Percentiles rank a stretch among this genome's conserved stretches.
Evolutionary conservation across 2,113 vertebrate species (phyloP).

Genomic region (human (Homo sapiens)): DNA sequence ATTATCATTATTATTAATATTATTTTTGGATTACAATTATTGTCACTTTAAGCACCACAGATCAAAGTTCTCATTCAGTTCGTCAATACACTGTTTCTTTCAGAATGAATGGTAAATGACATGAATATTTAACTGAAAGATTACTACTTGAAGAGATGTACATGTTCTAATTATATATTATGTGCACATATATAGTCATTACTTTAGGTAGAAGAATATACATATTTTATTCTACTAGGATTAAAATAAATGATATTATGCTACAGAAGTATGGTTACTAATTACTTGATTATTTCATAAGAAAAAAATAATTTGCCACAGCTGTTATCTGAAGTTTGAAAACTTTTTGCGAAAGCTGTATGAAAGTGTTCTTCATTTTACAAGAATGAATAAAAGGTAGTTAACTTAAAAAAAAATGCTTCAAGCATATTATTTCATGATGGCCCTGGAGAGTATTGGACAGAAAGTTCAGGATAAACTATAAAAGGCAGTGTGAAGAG

Average conservation of each 20-base stretch:
- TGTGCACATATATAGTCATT: neutral
- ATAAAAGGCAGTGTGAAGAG: constrained; percentile 43
- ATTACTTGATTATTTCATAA: constrained; percentile 49
- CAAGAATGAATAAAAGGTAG: constrained; percentile 46
- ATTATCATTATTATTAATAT: neutral
- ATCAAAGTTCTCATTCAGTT: neutral
- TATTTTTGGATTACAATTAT: neutral
- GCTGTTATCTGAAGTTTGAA: constrained; percentile 17
- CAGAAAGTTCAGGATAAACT: constrained; percentile 63
- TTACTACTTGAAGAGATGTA: neutral
- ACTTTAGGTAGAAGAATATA: neutral
- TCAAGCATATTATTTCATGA: constrained; percentile 56
- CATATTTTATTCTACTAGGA: neutral
- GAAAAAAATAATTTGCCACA: constrained; percentile 22
- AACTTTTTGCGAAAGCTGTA: constrained; percentile 36
- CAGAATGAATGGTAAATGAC: neutral
- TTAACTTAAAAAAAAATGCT: constrained; percentile 35
- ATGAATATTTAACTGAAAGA: neutral
- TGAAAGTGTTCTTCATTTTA: constrained; percentile 57
- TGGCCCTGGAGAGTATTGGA: constrained; percentile 57
- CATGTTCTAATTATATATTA: neutral
- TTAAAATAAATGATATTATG: neutral
- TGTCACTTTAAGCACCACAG: neutral
- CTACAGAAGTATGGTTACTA: neutral
- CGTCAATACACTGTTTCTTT: neutral